A percentile compares a stretch with the other conserved stretches of the same genome.
These are phyloP conservation scores for Epizoanthus stellaris DNA, from an alignment of 92 coral and sea anemone species.

Conservation along the genomic window DNA sequence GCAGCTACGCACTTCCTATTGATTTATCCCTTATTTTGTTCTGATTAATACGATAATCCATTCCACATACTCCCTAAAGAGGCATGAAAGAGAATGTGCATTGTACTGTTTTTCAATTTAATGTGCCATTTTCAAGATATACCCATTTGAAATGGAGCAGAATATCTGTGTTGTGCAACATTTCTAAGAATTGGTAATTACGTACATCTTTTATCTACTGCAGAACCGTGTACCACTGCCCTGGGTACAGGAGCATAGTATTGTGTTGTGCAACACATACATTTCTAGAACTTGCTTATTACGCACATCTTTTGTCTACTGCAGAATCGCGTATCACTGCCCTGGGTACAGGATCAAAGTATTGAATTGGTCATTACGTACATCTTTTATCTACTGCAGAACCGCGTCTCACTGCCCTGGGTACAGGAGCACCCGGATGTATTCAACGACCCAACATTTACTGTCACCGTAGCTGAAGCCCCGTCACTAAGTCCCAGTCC, in stretches of 20 bases:
- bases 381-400: slow-evolving; percentile 22
- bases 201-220: neutral
- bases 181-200: too few species aligned
- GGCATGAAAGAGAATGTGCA: too few species aligned
- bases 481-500: slow-evolving; percentile 32
- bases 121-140: too few species aligned
- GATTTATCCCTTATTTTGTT: too few species aligned
- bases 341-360: slow-evolving; percentile 89
- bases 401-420: slow-evolving; percentile 77
- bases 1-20: too few species aligned
- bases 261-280: too few species aligned
- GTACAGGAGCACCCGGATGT: slow-evolving; percentile 87
- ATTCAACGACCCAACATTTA: slow-evolving; percentile 62
- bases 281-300: too few species aligned
- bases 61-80: neutral
- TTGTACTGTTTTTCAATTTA: too few species aligned
- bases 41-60: neutral
- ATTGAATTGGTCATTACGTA: neutral
- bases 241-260: slow-evolving; percentile 85
- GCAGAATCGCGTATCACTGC: slow-evolving; percentile 70
- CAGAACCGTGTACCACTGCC: slow-evolving; percentile 74
- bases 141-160: neutral
- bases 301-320: neutral
- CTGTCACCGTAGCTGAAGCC: slow-evolving; percentile 44
- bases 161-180: too few species aligned